Evolutionary conservation across 2,797 vertebrate species (phyloP), one percentile per base, ranked within the genome.

Genomic region (Crax fasciolata): DNA sequence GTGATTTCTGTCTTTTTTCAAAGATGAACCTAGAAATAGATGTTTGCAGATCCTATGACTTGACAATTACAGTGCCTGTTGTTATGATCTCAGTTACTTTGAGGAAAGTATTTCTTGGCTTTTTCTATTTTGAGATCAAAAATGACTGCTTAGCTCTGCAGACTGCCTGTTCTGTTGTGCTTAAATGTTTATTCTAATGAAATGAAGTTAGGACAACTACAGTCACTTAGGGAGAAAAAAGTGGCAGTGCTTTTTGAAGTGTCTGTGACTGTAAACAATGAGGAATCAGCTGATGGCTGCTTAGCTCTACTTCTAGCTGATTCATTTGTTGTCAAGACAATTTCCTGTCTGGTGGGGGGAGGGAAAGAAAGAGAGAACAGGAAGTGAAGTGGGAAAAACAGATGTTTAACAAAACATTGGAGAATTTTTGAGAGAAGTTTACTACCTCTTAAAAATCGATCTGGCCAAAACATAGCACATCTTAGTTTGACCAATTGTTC

Each of bases 241-340:
- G 81, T 85, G 46, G 52, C 58, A 85, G 67, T 95, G 90, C 75
- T 94, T 96, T 94, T 89, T 89, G 81, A 93, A 97, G 90, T 84
- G 59, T 83, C 93, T 81, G 48, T 95, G 93, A 68, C 83, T 97
- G 86, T 97, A 97, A 97, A 97, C 95, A 96, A 39, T 92, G 92
- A 94, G 90, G 91, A 95, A 97, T 98, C 96, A 97, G 97, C 97
- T 98, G 96, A 95, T 96, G 77, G 91, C 96, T 96, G 84, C 87
- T 95, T 96, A 83, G 89, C 79, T 97, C 96, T 88, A 94, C 96
- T 97, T 98, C 93, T 97, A 97, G 98, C 97, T 98, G 97, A 98
- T 98, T 98, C 97, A 97, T 97, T 97, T 98, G 96, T 98, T 98
- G 97, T 98, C 97, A 96, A 90, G 93, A 93, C 96, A 94, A 90